Evolutionary conservation across 2,113 vertebrate species (phyloP).

Genomic region (Tyrannus savana): DNA sequence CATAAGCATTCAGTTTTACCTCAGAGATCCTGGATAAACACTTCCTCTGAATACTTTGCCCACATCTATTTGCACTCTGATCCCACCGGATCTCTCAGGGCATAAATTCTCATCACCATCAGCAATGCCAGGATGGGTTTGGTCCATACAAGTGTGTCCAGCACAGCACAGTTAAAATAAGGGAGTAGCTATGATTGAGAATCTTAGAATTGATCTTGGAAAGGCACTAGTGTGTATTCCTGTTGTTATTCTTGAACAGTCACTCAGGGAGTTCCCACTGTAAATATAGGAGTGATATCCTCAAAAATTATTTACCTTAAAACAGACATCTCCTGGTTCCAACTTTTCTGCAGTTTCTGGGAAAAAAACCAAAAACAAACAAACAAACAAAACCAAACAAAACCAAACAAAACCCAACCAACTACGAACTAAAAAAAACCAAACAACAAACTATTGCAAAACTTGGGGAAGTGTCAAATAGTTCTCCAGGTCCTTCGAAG

Average conservation of each 20-base stretch:
- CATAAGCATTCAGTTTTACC: not conserved
- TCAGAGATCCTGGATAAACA: not conserved
- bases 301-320: not conserved
- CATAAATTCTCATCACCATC: not conserved
- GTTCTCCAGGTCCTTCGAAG: not conserved
- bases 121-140: not conserved
- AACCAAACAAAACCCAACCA: no score
- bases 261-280: not conserved
- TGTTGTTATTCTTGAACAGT: not conserved
- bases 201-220: not conserved
- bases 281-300: not conserved
- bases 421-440: no score
- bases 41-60: not conserved
- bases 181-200: not conserved
- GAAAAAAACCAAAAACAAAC: no score
- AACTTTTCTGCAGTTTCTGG: not conserved
- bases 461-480: not conserved
- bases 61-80: not conserved
- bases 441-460: not conserved
- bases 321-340: not conserved
- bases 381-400: not conserved
- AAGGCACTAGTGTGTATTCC: not conserved
- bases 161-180: not conserved
- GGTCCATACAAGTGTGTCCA: not conserved
- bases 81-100: fast-evolving